Evolutionary conservation across 1,140 invertebrate genomes (phyloP), one percentile per base, ranked within the genome.

Genomic region (Anastrepha ludens): DNA sequence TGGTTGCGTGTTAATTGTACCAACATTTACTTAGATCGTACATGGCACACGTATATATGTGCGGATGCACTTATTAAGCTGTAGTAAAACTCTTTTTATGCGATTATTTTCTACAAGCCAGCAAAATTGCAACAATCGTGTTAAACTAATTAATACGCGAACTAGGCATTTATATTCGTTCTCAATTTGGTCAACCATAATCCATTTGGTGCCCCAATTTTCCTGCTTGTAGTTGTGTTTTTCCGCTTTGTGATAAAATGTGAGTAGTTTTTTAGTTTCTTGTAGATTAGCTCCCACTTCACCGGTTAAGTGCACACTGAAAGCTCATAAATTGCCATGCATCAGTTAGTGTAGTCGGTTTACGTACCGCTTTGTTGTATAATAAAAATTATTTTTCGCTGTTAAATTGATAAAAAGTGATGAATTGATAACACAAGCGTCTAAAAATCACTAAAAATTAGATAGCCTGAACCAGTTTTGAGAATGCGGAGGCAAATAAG

Each of bases 131-230:
- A 3, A 11, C n/a, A 78, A 9, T 9, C 44, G 41, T 78, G 74
- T 81, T 81, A 50, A 9, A 47, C 47, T 81, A 81, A 81, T 81
- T 81, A 81, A 81, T 58, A n/a, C 70, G 17, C 9, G 39, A 50
- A 3, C 17, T n/a, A 9, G 7, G 3, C 17, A n/a, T 81, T 81
- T 81, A 3, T 41, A 2, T 81, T 3, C 17, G 17, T 55, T 29
- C 74, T 81, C 20, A 58, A 20, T 81, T 81, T 50, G 74, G 44
- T 47, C 44, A 50, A n/a, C 44, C 11, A 47, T 55, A 55, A 81
- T 81, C 44, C 15, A 81, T 81, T 81, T 81, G 41, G 41, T 55
- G 44, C 47, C n/a, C 47, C 41, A 55, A 81, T 58, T 20, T 81
- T n/a, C 17, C 9, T 62, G 15, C 60, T 17, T 17, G 60, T 62